Conservation (phyloP, 1,140 invertebrate species). For the Drosophila navojoa region DNA sequence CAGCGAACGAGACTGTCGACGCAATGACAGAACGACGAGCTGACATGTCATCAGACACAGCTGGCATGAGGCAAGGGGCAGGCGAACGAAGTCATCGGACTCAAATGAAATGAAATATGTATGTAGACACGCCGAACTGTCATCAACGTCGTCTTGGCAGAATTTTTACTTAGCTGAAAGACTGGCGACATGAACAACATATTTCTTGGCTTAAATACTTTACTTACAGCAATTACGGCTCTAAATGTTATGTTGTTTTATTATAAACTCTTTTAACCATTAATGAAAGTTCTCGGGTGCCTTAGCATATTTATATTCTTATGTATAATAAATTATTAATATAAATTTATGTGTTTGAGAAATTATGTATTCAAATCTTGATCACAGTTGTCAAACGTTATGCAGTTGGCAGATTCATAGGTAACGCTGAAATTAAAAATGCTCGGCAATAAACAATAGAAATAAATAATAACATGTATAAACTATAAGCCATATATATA, state of each 20-base stretch:
- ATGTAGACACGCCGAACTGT: constrained; percentile 49
- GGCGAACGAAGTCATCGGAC: constrained; percentile 18
- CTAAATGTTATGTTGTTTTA: background rate
- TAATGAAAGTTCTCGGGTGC: too few relatives aligned
- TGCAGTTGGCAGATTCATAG: too few relatives aligned
- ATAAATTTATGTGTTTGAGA: too few relatives aligned
- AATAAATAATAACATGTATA: too few relatives aligned
- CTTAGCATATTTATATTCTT: too few relatives aligned
- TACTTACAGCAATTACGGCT: background rate
- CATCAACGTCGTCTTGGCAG: constrained; percentile 28
- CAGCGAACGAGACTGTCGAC: background rate
- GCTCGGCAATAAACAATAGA: too few relatives aligned
- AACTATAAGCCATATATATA: too few relatives aligned
- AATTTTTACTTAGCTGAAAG: constrained; percentile 36
- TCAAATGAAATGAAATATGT: constrained; percentile 47
- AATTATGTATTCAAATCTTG: too few relatives aligned
- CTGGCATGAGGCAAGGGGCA: constrained; percentile 15
- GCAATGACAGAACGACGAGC: constrained; percentile 12
- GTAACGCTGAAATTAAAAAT: too few relatives aligned
- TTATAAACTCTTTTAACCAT: background rate
- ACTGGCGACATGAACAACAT: constrained; percentile 32
- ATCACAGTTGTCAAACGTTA: too few relatives aligned
- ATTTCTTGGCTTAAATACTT: constrained; percentile 9
- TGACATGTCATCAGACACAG: constrained; percentile 17
- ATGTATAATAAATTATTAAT: too few relatives aligned